phyloP scores from a whole-genome alignment of 2,113 vertebrate genomes.

The Seriola dumerili region DNA sequence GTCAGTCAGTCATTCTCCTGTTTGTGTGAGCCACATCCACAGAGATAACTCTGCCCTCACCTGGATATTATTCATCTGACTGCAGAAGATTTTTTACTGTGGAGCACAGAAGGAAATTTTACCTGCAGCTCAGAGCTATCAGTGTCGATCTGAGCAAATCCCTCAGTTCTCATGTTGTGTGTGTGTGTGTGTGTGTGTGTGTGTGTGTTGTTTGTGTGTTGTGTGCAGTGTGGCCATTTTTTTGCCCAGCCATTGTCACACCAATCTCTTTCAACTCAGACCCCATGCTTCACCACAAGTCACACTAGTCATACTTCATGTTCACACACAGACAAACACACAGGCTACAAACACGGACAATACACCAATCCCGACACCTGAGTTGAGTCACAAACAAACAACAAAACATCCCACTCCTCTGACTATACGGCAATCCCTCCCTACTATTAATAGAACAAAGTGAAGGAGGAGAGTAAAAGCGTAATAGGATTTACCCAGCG shows the following conservation, averaged over 20 bases:
- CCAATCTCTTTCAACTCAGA: conserved; percentile 33
- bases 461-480: conserved; percentile 43
- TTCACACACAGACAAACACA: conserved; percentile 30
- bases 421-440: conserved; percentile 24
- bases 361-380: conserved; percentile 23
- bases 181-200: conserved; percentile 1
- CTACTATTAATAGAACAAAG: conserved; percentile 52
- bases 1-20: conserved; percentile 38
- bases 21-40: conserved; percentile 16
- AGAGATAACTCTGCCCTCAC: conserved; percentile 11
- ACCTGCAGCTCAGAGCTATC: conserved; percentile 37
- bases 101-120: background rate
- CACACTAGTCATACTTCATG: background rate
- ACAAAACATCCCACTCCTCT: conserved; percentile 28
- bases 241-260: conserved; percentile 30
- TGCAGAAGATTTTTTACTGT: background rate
- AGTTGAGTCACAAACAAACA: conserved; percentile 46
- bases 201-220: conserved; percentile 22
- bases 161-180: conserved; percentile 7
- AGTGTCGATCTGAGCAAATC: conserved; percentile 8
- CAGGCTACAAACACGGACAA: conserved; percentile 1
- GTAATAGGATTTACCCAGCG: conserved; percentile 68
- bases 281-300: conserved; percentile 4
- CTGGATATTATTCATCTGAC: conserved; percentile 32
- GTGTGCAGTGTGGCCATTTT: conserved; percentile 14